Conservation (phyloP, 2,113 vertebrate species). For the Phoxinus phoxinus region DNA sequence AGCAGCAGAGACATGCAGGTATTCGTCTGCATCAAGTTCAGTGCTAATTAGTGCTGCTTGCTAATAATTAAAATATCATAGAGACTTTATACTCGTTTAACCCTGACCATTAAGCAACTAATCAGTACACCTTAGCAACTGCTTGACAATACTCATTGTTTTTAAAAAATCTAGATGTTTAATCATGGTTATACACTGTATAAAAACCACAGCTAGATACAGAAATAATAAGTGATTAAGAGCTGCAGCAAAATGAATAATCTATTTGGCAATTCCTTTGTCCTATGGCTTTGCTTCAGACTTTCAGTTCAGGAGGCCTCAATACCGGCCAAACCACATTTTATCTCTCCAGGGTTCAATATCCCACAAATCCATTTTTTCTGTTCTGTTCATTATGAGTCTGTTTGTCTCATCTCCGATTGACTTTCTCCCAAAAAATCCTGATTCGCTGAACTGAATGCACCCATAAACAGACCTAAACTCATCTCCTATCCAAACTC, state of each 20-base stretch:
- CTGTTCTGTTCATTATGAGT: slow-evolving; percentile 26
- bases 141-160: not conserved
- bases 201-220: not conserved
- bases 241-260: slow-evolving; percentile 24
- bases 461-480: not conserved
- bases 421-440: slow-evolving; percentile 1
- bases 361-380: slow-evolving; percentile 43
- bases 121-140: not conserved
- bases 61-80: not conserved
- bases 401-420: slow-evolving; percentile 2
- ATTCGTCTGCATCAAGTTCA: not conserved
- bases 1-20: not conserved
- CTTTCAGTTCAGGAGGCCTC: not conserved
- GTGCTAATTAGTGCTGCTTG: not conserved
- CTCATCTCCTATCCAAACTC: not conserved
- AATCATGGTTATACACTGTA: not conserved
- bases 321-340: not conserved
- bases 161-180: not conserved
- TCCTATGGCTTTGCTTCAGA: slow-evolving; percentile 5
- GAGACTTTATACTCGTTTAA: not conserved
- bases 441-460: too few species aligned
- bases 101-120: not conserved
- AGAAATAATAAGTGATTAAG: slow-evolving; percentile 25
- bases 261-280: not conserved
- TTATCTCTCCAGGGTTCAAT: slow-evolving; percentile 17